Evolutionary conservation across 2,113 vertebrate genomes (phyloP), one percentile per base, ranked within the genome.

Genomic region (Grantiella picta): DNA sequence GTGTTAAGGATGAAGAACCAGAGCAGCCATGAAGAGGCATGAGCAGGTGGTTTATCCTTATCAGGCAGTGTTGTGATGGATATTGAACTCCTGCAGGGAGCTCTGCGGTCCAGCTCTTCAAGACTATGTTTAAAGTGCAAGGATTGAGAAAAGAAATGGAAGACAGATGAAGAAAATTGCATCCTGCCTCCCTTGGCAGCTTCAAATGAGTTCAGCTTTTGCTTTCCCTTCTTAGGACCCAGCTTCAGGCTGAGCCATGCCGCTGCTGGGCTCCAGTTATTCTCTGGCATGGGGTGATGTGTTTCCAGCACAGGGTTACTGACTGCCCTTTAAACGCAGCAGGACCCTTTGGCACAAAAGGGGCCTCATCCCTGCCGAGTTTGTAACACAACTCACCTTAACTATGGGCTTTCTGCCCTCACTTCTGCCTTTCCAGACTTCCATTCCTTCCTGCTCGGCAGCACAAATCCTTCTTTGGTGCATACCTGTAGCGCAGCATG

Each of bases 171-270:
- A 77, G 29, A 82, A 86, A 80, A 56, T 15, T 3, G 8, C 21
- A 35, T 53, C n/a, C n/a, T 2, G 2, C 31, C 45, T 93, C 9
- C 18, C 14, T 27, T 7, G 3, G 42, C n/a, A 81, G 23, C 42
- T 73, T 70, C 40, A 70, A 27, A 12, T 0, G 4, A 64, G 77
- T 60, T 86, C 54, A 60, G n/a, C 54, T 80, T 61, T 86, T 72
- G 40, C 40, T 59, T 56, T 86, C n/a, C 19, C 29, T 53, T 83
- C 44, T 25, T 60, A 52, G 44, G 44, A 82, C 18, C 49, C 42
- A 11, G 25, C 25, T 52, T 59, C 0, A 0, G n/a, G 36, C 27
- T 47, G 52, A 57, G 38, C 38, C 23, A 16, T 2, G 16, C 33
- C 0, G 0, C 47, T 77, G 76, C 63, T 54, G 35, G 27, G 35